phyloP scores from a whole-genome alignment of 2,113 vertebrate genomes.

The Hemichromis elongatus region DNA sequence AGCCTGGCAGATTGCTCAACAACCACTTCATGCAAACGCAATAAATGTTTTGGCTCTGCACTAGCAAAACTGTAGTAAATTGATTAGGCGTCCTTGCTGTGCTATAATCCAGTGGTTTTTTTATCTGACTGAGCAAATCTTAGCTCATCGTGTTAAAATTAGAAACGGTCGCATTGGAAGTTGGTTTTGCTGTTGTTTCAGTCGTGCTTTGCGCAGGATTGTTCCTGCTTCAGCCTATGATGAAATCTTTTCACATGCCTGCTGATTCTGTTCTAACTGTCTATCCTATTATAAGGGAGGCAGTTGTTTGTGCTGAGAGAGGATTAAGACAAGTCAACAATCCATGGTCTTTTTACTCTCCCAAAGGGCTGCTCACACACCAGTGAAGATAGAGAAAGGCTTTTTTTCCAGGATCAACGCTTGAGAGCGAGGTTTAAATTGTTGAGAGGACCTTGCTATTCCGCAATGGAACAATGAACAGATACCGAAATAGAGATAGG shows the following conservation, averaged over 20 bases:
- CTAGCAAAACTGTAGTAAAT: not conserved
- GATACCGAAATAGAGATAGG: slow-evolving; percentile 35
- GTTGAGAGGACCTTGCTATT: slow-evolving; percentile 39
- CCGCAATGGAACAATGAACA: slow-evolving; percentile 43
- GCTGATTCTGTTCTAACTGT: slow-evolving; percentile 33
- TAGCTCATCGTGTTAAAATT: not conserved
- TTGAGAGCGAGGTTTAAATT: slow-evolving; percentile 50
- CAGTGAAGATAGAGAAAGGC: slow-evolving; percentile 40
- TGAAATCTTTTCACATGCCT: slow-evolving; percentile 20
- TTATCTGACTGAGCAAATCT: not conserved
- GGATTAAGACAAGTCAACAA: slow-evolving; percentile 68
- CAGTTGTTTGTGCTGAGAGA: slow-evolving; percentile 54
- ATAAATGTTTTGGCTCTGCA: not conserved
- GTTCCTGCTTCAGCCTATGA: not conserved
- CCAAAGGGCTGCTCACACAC: slow-evolving; percentile 46
- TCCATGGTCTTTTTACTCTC: slow-evolving; percentile 56
- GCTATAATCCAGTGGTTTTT: not conserved
- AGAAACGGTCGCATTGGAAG: not conserved
- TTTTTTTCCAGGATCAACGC: slow-evolving; percentile 28
- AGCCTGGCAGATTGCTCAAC: not conserved
- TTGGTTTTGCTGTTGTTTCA: not conserved
- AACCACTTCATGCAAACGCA: not conserved
- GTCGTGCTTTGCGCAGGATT: not conserved
- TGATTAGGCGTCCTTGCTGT: not conserved
- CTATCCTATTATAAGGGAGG: slow-evolving; percentile 41